A percentile compares a stretch with the other conserved stretches of the same genome.
Evolutionary conservation across 2,113 vertebrate species (phyloP).

Genomic region (Oncorhynchus tshawytscha): DNA sequence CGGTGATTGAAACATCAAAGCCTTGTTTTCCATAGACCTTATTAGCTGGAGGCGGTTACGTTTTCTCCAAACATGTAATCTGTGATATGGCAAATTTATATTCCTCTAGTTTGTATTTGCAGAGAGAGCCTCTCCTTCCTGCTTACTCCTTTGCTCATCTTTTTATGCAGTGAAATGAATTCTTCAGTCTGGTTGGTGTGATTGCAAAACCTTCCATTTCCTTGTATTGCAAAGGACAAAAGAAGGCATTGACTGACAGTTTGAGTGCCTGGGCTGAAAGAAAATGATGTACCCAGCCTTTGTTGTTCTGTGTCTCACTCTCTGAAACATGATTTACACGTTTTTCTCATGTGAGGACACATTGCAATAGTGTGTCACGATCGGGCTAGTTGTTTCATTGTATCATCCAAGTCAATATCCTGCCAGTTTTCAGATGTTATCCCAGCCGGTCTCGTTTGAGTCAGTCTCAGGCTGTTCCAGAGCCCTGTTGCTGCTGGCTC

Average conservation of each 20-base stretch:
- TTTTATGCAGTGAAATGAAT: constrained; percentile 27
- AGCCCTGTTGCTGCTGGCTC: not conserved
- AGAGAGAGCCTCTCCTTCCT: constrained; percentile 3
- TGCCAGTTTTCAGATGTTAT: not conserved
- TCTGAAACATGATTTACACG: not conserved
- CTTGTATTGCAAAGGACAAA: constrained; percentile 27
- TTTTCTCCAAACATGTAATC: constrained; percentile 37
- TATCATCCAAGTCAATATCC: too few species aligned
- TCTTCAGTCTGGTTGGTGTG: constrained; percentile 26
- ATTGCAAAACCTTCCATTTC: constrained; percentile 34
- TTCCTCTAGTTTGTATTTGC: constrained; percentile 43
- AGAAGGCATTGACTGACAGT: constrained; percentile 13
- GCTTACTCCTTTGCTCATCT: not conserved
- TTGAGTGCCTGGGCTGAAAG: not conserved
- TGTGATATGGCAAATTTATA: constrained; percentile 31
- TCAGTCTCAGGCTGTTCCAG: too few species aligned
- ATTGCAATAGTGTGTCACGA: too few species aligned
- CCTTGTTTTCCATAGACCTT: constrained; percentile 18
- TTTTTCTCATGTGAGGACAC: too few species aligned
- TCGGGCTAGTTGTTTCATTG: too few species aligned
- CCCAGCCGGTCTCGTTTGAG: too few species aligned
- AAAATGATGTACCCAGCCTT: not conserved
- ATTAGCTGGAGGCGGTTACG: constrained; percentile 10
- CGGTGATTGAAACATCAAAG: not conserved
- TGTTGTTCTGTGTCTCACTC: not conserved